Evolutionary conservation across 2,797 vertebrate genomes (phyloP), one percentile per base, ranked within the genome.

Genomic region (Menidia menidia): DNA sequence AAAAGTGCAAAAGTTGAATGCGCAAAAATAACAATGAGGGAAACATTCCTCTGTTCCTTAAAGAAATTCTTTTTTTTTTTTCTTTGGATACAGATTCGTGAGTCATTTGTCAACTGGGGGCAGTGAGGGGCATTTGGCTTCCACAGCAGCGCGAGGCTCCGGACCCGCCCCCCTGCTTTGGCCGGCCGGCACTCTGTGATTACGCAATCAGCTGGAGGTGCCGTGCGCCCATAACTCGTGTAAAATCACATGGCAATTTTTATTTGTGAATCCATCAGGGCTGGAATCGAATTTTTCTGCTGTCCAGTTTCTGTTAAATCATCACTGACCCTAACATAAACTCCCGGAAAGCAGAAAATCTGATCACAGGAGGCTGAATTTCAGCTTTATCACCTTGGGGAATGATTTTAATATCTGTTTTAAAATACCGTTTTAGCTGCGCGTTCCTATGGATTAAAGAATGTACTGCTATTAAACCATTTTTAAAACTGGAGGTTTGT

Each of bases 101-200:
- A 25, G 25, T 25, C 25, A 35, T 57, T 14, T 8, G 15, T 15
- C 65, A 31, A 44, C 47, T 35, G 6, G 41, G 25, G 54, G 25
- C 44, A 33, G 56, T 13, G 60, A 2, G 39, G 32, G 39, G 51
- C 13, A 18, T 2, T 68, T 59, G 44, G 19, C 33, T 25, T 52
- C 12, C 8, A 10, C 71, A 48, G 18, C 51, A 41, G 8, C 56
- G 6, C 7, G 16, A 68, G 18, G 35, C 16, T 4, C 2, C 0
- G 3, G 35, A n/a, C 67, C 58, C 77, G 61, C 77, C 77, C 84
- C 31, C 62, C 69, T 60, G 51, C 11, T 1, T 6, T 50, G 30
- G 9, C 3, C 68, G 70, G 69, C 60, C 61, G 61, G 31, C 70
- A 75, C 73, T 55, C 1, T 0, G 0, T 18, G 53, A 48, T 83